Conservation (phyloP, 1,140 invertebrate genomes). For the Scaptodrosophila lebanonensis region DNA sequence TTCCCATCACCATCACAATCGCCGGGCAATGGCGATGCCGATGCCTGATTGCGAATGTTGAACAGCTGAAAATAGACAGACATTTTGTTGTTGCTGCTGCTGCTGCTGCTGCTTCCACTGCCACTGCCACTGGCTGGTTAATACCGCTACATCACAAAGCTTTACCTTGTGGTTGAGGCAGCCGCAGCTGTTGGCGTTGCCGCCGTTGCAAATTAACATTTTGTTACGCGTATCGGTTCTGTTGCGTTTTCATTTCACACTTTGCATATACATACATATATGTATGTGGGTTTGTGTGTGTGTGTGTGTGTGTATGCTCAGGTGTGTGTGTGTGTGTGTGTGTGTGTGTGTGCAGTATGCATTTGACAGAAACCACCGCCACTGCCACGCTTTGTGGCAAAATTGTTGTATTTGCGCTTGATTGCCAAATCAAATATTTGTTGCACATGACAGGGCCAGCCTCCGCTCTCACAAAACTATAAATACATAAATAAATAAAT, state of each 20-base stretch:
- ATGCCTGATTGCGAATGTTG: slow-evolving; percentile 59
- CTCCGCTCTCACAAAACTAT: too few species aligned
- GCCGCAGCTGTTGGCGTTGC: slow-evolving; percentile 4
- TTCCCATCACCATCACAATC: slow-evolving; percentile 48
- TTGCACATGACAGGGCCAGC: slow-evolving; percentile 1
- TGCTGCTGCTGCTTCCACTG: slow-evolving; percentile 3
- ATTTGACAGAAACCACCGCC: neutral
- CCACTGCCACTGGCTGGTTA: slow-evolving; percentile 28
- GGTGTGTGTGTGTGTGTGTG: slow-evolving; percentile 20
- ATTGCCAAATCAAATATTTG: slow-evolving; percentile 71
- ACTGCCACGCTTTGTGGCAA: slow-evolving; percentile 34
- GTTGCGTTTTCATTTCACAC: slow-evolving; percentile 60
- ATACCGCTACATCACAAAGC: slow-evolving; percentile 49
- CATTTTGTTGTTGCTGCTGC: slow-evolving; percentile 9
- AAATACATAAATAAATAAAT: slow-evolving; percentile 46
- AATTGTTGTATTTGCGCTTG: slow-evolving; percentile 66
- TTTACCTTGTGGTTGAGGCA: slow-evolving; percentile 16
- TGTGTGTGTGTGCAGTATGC: slow-evolving; percentile 7
- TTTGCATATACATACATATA: too few species aligned
- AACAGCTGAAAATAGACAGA: slow-evolving; percentile 6
- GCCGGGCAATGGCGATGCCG: slow-evolving; percentile 15
- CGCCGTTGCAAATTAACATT: slow-evolving; percentile 64
- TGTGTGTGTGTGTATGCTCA: neutral
- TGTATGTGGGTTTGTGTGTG: neutral
- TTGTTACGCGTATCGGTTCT: slow-evolving; percentile 59